These are phyloP conservation scores for Metalampra italica DNA, from an alignment of 2,888 invertebrate genomes.

Conservation along the genomic window DNA sequence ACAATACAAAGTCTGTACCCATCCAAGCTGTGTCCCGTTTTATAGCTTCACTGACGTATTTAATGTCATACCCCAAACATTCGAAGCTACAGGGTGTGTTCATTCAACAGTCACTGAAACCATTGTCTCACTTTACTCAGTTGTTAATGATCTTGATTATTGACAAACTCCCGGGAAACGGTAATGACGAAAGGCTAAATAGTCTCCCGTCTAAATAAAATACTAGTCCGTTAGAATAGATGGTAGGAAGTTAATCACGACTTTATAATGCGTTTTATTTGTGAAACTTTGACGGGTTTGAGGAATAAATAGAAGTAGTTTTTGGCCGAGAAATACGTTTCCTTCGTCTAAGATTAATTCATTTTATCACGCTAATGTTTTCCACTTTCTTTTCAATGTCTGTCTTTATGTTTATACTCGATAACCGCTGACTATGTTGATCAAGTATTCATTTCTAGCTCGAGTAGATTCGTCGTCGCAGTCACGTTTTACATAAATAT, in stretches of 20 bases:
- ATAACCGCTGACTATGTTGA: no score
- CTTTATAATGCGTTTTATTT: background rate
- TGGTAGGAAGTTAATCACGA: background rate
- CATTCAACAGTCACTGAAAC: conserved; percentile 41
- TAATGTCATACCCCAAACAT: conserved; percentile 23
- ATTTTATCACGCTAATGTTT: no score
- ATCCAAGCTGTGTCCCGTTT: conserved; percentile 17
- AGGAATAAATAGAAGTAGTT: background rate
- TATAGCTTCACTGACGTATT: conserved; percentile 35
- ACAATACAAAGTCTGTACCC: background rate
- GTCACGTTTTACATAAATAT: no score
- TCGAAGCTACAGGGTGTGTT: background rate
- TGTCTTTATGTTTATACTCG: no score
- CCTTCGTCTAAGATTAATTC: no score
- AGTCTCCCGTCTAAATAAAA: conserved; percentile 1
- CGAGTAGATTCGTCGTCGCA: no score
- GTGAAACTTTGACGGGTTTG: background rate
- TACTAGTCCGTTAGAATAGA: background rate
- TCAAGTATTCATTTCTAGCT: no score
- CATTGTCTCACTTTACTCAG: conserved; percentile 31
- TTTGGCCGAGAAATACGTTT: background rate
- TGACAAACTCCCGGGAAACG: conserved; percentile 24
- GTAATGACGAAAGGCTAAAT: conserved; percentile 6
- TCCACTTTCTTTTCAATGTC: no score
- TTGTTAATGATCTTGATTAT: conserved; percentile 34